phyloP scores from a whole-genome alignment of 2,888 invertebrate genomes.

The Drosophila austrosaltans region DNA sequence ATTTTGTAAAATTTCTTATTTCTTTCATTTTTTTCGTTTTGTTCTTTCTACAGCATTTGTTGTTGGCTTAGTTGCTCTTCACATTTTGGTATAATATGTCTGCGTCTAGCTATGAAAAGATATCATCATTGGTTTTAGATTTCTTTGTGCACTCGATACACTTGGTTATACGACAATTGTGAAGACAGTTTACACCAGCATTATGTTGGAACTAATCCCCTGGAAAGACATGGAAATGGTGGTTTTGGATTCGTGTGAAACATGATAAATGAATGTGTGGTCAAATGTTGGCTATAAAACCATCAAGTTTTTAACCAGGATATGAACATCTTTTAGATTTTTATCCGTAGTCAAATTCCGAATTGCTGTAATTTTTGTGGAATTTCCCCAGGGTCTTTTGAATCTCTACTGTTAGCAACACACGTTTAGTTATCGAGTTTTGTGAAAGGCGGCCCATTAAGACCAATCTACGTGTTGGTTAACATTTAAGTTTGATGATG shows the following conservation, averaged over 20 bases:
- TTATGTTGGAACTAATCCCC: not conserved
- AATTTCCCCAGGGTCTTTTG: no score
- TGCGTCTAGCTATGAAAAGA: not conserved
- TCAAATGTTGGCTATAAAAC: no score
- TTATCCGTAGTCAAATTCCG: no score
- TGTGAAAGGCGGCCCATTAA: not conserved
- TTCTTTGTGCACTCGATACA: constrained; percentile 6
- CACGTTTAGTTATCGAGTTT: constrained; percentile 2
- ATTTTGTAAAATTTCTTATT: constrained; percentile 60
- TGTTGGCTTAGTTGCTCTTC: constrained; percentile 21
- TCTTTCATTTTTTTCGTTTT: constrained; percentile 18
- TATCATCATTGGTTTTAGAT: not conserved
- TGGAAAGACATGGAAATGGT: no score
- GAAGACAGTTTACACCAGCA: not conserved
- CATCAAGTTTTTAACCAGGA: no score
- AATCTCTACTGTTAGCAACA: not conserved
- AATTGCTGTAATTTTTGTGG: no score
- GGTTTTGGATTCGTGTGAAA: no score
- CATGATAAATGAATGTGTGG: no score
- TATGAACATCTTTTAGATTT: no score
- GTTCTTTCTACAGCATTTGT: constrained; percentile 1
- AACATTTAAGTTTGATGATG: not conserved
- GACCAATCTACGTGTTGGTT: constrained; percentile 5
- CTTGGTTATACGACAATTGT: no score
- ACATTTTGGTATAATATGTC: constrained; percentile 20